Evolutionary conservation across 2,888 invertebrate species (phyloP), one percentile per base, ranked within the genome.

Genomic region (Chymomyza amoena): DNA sequence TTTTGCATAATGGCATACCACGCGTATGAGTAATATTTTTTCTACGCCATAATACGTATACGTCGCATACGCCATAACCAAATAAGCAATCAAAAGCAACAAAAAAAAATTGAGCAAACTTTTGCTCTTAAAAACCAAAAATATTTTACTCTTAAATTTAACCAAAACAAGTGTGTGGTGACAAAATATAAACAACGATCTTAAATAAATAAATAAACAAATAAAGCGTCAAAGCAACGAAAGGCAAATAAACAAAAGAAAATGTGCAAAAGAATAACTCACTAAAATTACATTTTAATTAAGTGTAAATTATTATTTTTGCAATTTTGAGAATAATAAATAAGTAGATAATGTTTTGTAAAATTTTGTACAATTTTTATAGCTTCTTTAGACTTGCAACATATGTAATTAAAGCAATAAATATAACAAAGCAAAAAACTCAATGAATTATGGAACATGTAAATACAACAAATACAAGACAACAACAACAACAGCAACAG

Each of bases 401-500:
- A 28, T 51, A 52, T n/a, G n/a, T 28, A 59, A 1, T 62, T 13
- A 25, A 61, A 70, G 71, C 65, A n/a, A 72, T 63, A 75, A 61
- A 73, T 68, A 64, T 28, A 32, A 6, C 63, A 36, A 39, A 45
- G 25, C n/a, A 10, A 36, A 7, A 64, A 72, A 70, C 68, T 77
- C 70, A 76, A 84, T 87, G 82, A 87, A 90, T 84, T 83, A 91
- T 91, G 90, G 90, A 91, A 84, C 89, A 90, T 89, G 88, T 88
- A 79, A 90, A 88, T 81, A 81, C 84, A 82, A 80, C 85, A 76
- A 84, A 82, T 77, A 67, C 81, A 66, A 81, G 75, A 81, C 83
- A 83, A 70, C 78, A 89, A 61, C 79, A 80, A 63, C 75, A 84
- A 64, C 80, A 81, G 56, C 80, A 81, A 50, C 80, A 84, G 20